Base-by-base conservation (phyloP, 2,888 invertebrate genomes). In the Catonia carolina region DNA sequence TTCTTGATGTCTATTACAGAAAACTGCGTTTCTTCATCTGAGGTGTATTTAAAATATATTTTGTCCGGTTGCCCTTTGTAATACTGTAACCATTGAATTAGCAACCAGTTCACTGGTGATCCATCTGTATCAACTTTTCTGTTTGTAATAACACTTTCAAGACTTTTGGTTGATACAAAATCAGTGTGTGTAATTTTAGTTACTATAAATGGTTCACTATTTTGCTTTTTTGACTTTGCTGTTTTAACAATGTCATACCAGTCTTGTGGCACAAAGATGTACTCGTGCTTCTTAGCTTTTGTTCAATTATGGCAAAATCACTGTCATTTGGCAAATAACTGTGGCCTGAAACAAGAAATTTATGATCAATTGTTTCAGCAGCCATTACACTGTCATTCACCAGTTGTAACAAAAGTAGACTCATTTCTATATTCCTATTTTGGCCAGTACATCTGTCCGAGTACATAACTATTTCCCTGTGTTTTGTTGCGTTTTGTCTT, bases 311-410 rank as follows among this genome's bases (percentile, higher is more conserved):
- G 17, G 58, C 62, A 47, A 63, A 64, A 35, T 62, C 63, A 49
- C 59, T 54, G 52, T 63, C 60, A 31, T 54, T 58, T 8, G 59
- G 55, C 54, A 61, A 48, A 49, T 55, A 61, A 41, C 59, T 59
- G 53, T 63, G 64, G 20, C 64, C 63, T 31, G 56, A 55, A 1
- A 64, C 58, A 20, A 64, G 51, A 49, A 64, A 61, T 60, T 60
- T 60, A 39, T 60, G 54, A 27, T 64, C 63, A 27, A 27, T 27
- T 4, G 27, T 27, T 27, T 27, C 27, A 27, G 27, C 27, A 27
- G 27, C 27, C 27, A 27, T 27, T 27, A 8, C 8, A 27, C 27
- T 27, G 8, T 27, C 27, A 27, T 27, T 27, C 8, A 27, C 27
- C 8, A 27, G 8, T 8, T 27, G 27, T 27, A 27, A 27, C 8